Evolutionary conservation across 1,140 invertebrate genomes (phyloP), one percentile per base, ranked within the genome.

Genomic region (Drosophila ironensis): DNA sequence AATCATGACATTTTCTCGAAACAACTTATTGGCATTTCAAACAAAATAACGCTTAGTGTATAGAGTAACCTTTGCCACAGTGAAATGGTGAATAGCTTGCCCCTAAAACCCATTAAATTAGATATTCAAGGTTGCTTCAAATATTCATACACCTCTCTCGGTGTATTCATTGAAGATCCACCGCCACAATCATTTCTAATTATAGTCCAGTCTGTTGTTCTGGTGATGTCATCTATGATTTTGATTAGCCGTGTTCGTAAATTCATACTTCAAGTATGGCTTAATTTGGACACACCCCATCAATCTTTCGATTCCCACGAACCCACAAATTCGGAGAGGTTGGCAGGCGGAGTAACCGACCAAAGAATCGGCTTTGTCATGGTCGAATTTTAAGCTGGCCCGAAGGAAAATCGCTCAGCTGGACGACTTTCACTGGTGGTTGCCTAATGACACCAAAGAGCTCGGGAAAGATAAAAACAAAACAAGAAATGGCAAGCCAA

Each of bases 371-470:
- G 22, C 46, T 71, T 60, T 50, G 67, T 61, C 67, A 71, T 71
- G 67, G 54, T 50, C 44, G 41, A 40, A 46, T 67, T 69, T 63
- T 20, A 20, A 12, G 19, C 41, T 63, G 51, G 52, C 27, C n/a
- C 46, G 46, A 84, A 76, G 40, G 52, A 72, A 77, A 82, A 60
- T 68, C 48, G 35, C 25, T 45, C 40, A n/a, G 33, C 33, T 45
- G 28, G 46, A 57, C 63, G 61, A 82, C 77, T 82, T 82, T 82
- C 77, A 84, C 77, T 81, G 68, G 35, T 44, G 2, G 25, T n/a
- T n/a, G n/a, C 38, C 66, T 73, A 80, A 60, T 72, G 77, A 75
- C 76, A 75, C 70, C 50, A 50, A 50, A 42, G 40, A n/a, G n/a
- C n/a, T n/a, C n/a, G n/a, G n/a, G n/a, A 37, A 14, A 14, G 1